These are phyloP conservation scores for Tupaia chinensis DNA, from an alignment of 2,113 vertebrate species.

Conservation along the genomic window DNA sequence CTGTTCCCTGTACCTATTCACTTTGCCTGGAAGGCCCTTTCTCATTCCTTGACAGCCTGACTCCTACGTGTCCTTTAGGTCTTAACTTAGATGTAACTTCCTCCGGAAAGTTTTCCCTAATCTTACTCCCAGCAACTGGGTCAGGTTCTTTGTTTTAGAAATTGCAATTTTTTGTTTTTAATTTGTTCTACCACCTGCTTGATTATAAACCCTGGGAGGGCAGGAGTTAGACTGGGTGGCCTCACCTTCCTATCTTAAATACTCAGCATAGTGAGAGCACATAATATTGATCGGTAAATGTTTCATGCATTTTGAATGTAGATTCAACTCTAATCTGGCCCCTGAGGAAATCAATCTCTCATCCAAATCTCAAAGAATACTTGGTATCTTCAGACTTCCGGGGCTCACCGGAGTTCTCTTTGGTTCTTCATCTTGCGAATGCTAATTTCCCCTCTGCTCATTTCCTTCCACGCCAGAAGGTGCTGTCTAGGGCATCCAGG, in stretches of 20 bases:
- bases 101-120: neutral
- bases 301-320: constrained; percentile 27
- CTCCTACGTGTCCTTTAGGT: neutral
- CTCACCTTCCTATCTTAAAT: neutral
- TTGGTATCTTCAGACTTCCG: neutral
- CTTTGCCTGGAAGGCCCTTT: neutral
- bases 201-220: neutral
- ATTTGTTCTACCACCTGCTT: neutral
- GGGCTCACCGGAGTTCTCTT: neutral
- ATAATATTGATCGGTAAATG: neutral
- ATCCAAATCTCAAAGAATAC: neutral
- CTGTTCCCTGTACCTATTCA: neutral
- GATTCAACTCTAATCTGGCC: neutral
- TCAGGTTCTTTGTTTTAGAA: neutral
- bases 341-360: neutral
- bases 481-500: neutral
- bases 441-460: neutral
- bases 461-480: neutral
- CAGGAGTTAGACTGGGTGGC: neutral
- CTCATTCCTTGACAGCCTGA: neutral
- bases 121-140: neutral
- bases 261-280: neutral
- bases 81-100: neutral
- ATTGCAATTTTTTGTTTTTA: neutral
- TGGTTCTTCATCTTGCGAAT: neutral